Evolutionary conservation across 2,888 invertebrate genomes (phyloP), one percentile per base, ranked within the genome.

Genomic region (Eudasyphora cyanicolor): DNA sequence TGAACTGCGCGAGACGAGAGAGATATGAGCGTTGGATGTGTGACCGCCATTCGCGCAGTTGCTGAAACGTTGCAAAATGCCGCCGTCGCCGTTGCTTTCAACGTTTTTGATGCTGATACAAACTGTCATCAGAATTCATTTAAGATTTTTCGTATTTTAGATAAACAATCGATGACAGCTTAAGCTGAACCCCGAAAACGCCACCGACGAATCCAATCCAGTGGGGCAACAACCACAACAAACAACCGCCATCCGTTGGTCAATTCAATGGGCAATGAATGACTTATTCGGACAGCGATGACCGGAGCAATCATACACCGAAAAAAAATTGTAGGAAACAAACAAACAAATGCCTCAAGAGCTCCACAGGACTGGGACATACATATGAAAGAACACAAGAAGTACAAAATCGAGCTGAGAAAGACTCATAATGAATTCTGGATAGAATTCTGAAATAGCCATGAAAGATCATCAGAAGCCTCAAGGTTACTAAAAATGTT

Each of bases 111-210:
- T 76, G 78, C 78, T 84, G 81, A 84, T 84, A 79, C 81, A 76
- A 84, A 81, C 78, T 84, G 81, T 84, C 84, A 84, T 84, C 84
- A 84, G 84, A 84, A 84, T 84, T 84, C 84, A 81, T 79, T 84
- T 84, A 84, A 81, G 38, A 78, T 64, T 78, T 82, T 77, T 79
- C 75, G 80, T 84, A 67, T 78, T 84, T 84, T 73, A 81, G 79
- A 84, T 84, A 84, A 84, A 84, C 78, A 84, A 79, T 84, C 76
- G 79, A 84, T 84, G 84, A 81, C 84, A 84, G 76, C 84, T 81
- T 84, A 84, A 84, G 81, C 73, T 79, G 71, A 73, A 81, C 57
- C 57, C 57, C 24, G 54, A 73, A 45, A 38, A 17, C 49, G 17
- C 8, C 21, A 24, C 24, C 57, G 27, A 24, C 51, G 10, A 51